Conservation (phyloP, 2,888 invertebrate genomes). For the Lycaena phlaeas region DNA sequence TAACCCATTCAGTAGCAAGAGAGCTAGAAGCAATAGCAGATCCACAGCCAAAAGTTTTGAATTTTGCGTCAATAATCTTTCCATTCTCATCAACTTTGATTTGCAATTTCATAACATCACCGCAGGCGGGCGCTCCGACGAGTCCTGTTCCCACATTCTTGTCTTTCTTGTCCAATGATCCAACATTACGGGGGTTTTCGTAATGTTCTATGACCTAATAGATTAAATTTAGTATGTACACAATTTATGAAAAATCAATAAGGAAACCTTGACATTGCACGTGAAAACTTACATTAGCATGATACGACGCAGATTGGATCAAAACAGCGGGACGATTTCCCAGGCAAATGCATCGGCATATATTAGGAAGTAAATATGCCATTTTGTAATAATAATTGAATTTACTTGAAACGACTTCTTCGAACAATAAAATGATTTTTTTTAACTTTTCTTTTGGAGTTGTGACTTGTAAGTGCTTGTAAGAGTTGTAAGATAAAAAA, state of each 20-base stretch:
- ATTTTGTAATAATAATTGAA: slow-evolving; percentile 24
- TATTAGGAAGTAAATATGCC: slow-evolving; percentile 42
- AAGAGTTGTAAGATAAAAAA: too few relatives aligned
- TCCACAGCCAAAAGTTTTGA: slow-evolving; percentile 99
- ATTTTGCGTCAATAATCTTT: slow-evolving; percentile 98
- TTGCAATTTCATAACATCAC: slow-evolving; percentile 99
- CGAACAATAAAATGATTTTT: not conserved
- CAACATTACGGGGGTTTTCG: slow-evolving; percentile 99
- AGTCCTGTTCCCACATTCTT: slow-evolving; percentile 95
- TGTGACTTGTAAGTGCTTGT: too few relatives aligned
- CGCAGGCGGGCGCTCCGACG: slow-evolving; percentile 99
- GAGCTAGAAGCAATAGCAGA: slow-evolving; percentile 98
- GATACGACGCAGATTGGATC: slow-evolving; percentile 76
- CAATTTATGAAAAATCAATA: slow-evolving; percentile 33
- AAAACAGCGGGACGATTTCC: slow-evolving; percentile 40
- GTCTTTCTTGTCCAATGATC: slow-evolving; percentile 95
- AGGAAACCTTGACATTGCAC: slow-evolving; percentile 35
- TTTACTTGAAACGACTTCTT: not conserved
- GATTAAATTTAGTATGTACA: slow-evolving; percentile 12
- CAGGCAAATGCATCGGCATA: slow-evolving; percentile 52
- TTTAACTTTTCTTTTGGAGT: not conserved
- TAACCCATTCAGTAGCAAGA: slow-evolving; percentile 97
- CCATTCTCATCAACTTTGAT: slow-evolving; percentile 95
- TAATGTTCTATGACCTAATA: slow-evolving; percentile 99
- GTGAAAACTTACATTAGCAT: slow-evolving; percentile 79